Evolutionary conservation across 2,888 invertebrate species (phyloP).

Genomic region (Chelonus formosanus): DNA sequence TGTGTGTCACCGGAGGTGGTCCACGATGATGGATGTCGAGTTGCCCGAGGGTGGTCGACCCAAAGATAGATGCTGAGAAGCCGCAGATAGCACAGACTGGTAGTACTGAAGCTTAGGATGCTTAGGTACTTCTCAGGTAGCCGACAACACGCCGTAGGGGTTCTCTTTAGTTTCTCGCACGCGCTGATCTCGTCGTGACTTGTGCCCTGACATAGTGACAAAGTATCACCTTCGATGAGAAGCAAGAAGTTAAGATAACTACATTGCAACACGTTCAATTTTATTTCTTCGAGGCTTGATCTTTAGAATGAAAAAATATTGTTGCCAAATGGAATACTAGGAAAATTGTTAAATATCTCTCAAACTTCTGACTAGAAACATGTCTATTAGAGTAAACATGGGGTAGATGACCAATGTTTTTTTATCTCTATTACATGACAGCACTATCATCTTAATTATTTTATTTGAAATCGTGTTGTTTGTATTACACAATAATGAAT

Average conservation of each 20-base stretch:
- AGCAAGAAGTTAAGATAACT: not conserved
- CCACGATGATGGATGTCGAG: slow-evolving; percentile 55
- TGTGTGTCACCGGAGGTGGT: slow-evolving; percentile 59
- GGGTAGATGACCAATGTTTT: no score
- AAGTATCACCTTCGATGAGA: slow-evolving; percentile 23
- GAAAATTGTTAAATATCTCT: not conserved
- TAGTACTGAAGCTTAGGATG: slow-evolving; percentile 23
- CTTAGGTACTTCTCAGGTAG: slow-evolving; percentile 53
- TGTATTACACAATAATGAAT: no score
- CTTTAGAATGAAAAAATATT: not conserved
- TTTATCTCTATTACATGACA: no score
- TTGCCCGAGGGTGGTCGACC: slow-evolving; percentile 46
- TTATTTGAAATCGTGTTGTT: no score
- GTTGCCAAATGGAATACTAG: not conserved
- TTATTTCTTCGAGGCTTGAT: not conserved
- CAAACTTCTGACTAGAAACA: no score
- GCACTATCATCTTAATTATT: no score
- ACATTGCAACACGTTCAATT: slow-evolving; percentile 1
- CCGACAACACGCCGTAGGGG: slow-evolving; percentile 55
- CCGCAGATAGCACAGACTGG: slow-evolving; percentile 7
- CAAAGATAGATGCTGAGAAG: slow-evolving; percentile 15
- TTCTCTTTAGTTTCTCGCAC: slow-evolving; percentile 37
- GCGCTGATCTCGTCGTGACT: slow-evolving; percentile 34
- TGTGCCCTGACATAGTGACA: slow-evolving; percentile 11
- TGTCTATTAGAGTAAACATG: no score